phyloP scores from a whole-genome alignment of 1,140 invertebrate species.

The Scaptomyza montana region DNA sequence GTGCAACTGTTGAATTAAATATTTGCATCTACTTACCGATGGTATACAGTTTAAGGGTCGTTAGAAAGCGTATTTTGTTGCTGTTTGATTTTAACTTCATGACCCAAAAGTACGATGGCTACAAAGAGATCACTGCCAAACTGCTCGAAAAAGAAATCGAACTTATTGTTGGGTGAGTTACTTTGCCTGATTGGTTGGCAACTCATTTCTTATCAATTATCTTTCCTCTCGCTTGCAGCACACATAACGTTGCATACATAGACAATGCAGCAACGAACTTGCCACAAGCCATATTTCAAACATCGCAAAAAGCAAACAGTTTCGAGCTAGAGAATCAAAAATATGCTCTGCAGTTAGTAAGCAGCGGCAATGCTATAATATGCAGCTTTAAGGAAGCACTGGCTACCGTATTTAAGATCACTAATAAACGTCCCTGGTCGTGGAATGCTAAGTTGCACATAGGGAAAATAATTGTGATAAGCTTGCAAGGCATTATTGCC shows the following conservation, averaged over 20 bases:
- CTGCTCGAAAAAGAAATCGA: constrained; percentile 48
- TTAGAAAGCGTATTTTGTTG: constrained; percentile 58
- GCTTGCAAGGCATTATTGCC: constrained; percentile 69
- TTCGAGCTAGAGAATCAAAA: constrained; percentile 68
- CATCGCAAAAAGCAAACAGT: constrained; percentile 32
- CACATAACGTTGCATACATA: constrained; percentile 67
- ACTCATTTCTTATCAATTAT: not conserved
- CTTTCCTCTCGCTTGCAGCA: constrained; percentile 15
- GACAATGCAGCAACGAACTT: constrained; percentile 54
- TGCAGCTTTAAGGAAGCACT: constrained; percentile 72
- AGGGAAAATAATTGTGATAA: constrained; percentile 61
- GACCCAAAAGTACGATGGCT: constrained; percentile 50
- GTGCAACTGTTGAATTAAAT: not conserved
- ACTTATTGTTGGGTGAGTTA: constrained; percentile 68
- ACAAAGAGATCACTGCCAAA: constrained; percentile 36
- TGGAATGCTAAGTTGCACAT: constrained; percentile 71
- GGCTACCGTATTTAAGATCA: constrained; percentile 46
- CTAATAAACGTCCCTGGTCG: constrained; percentile 64
- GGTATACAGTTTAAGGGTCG: constrained; percentile 24
- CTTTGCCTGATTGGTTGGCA: too few species aligned
- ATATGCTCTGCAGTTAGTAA: constrained; percentile 58
- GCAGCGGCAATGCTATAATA: constrained; percentile 63
- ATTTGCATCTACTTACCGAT: not conserved
- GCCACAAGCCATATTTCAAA: constrained; percentile 63
- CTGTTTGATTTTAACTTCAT: constrained; percentile 71